These are phyloP conservation scores for Carposina sasakii DNA, from an alignment of 1,140 invertebrate species.

Conservation along the genomic window DNA sequence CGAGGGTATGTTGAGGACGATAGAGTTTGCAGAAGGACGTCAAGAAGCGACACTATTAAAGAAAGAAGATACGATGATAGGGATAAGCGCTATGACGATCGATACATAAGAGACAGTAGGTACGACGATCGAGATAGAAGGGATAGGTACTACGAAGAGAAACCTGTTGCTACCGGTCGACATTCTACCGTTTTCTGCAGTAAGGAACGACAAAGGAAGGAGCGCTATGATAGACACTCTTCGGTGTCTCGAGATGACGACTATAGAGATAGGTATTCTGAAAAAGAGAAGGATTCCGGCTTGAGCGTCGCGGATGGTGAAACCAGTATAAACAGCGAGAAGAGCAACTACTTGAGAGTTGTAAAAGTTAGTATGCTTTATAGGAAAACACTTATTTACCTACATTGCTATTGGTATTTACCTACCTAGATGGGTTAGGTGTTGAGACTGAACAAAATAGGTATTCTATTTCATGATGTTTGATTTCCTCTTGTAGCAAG, in stretches of 20 bases:
- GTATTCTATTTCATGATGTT: neutral
- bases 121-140: constrained; percentile 29
- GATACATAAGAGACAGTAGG: constrained; percentile 24
- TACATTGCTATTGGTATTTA: too few species aligned
- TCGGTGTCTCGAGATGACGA: constrained; percentile 49
- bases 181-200: constrained; percentile 22
- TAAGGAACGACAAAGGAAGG: constrained; percentile 39
- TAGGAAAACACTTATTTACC: too few species aligned
- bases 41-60: constrained; percentile 15
- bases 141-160: constrained; percentile 51
- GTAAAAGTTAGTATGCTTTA: constrained; percentile 46
- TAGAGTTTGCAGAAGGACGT: too few species aligned
- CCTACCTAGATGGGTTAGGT: too few species aligned
- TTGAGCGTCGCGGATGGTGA: constrained; percentile 55
- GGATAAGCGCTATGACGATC: constrained; percentile 1
- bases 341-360: constrained; percentile 52
- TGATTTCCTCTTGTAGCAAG: constrained; percentile 60
- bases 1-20: too few species aligned
- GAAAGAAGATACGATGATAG: constrained; percentile 24
- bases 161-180: constrained; percentile 18
- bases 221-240: constrained; percentile 48
- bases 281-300: constrained; percentile 52
- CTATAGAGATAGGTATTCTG: constrained; percentile 43
- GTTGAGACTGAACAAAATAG: too few species aligned
- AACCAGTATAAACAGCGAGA: constrained; percentile 50